Evolutionary conservation across 2,797 vertebrate genomes (phyloP).

Genomic region (Denticeps clupeoides): DNA sequence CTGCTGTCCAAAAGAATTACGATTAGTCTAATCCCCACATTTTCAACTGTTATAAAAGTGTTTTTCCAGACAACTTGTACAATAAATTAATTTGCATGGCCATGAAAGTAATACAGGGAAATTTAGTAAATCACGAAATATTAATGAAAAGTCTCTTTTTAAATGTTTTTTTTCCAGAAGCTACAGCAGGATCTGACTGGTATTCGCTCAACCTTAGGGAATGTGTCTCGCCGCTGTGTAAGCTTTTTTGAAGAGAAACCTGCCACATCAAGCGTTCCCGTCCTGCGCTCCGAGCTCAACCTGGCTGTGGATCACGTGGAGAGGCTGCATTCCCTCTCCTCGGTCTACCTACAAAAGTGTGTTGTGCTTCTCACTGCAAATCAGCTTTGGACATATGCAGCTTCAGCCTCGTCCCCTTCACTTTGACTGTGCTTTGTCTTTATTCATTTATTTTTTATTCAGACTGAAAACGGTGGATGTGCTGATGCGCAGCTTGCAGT

Average conservation of each 20-base stretch:
- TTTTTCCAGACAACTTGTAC: too few species aligned
- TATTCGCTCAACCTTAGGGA: conserved; percentile 62
- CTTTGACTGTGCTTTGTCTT: background rate
- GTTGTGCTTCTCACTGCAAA: conserved; percentile 30
- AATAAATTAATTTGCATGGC: too few species aligned
- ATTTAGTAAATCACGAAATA: too few species aligned
- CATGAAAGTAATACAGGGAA: too few species aligned
- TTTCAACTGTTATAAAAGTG: too few species aligned
- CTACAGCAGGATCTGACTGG: conserved; percentile 66
- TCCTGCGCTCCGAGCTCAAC: conserved; percentile 73
- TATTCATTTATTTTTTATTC: background rate
- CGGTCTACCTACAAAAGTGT: conserved; percentile 84
- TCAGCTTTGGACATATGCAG: background rate
- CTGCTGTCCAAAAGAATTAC: background rate
- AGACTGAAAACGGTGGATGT: conserved; percentile 82
- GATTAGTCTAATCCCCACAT: background rate
- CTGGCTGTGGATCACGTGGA: conserved; percentile 76
- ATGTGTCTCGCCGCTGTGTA: conserved; percentile 69
- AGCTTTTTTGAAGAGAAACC: conserved; percentile 81
- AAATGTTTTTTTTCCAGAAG: conserved; percentile 42
- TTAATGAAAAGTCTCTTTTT: too few species aligned
- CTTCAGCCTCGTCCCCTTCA: background rate
- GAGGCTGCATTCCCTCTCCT: conserved; percentile 70
- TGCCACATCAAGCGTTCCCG: conserved; percentile 62
- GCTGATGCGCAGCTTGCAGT: conserved; percentile 69